A percentile compares a stretch with the other conserved stretches of the same genome.
Conservation (phyloP, 2,888 invertebrate species). For the Drosophila cognata region DNA sequence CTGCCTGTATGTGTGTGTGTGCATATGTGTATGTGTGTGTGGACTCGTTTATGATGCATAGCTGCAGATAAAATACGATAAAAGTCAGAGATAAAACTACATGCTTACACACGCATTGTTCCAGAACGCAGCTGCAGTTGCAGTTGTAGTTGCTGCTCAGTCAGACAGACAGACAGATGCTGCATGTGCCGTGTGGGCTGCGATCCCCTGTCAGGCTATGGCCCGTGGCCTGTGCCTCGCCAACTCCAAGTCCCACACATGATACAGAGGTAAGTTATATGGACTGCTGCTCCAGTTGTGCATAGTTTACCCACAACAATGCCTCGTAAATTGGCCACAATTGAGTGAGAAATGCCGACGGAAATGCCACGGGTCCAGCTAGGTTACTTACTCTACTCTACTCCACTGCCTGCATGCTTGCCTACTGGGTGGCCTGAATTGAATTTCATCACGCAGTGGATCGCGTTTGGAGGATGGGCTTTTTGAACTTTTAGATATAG, state of each 20-base stretch:
- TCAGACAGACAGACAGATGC: slow-evolving; percentile 28
- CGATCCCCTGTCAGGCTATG: slow-evolving; percentile 63
- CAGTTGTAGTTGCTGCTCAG: background rate
- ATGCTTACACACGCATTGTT: slow-evolving; percentile 46
- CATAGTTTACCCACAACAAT: slow-evolving; percentile 41
- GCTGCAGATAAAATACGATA: slow-evolving; percentile 70
- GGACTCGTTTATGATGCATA: slow-evolving; percentile 75
- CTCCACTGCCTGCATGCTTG: background rate
- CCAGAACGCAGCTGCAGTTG: slow-evolving; percentile 24
- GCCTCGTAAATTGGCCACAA: slow-evolving; percentile 75
- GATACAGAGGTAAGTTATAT: slow-evolving; percentile 57
- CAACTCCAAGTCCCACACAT: slow-evolving; percentile 64
- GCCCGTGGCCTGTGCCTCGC: slow-evolving; percentile 22
- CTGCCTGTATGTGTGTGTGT: background rate
- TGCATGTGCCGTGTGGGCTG: slow-evolving; percentile 55
- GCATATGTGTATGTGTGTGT: slow-evolving; percentile 26
- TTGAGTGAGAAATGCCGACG: slow-evolving; percentile 68
- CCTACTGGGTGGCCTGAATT: slow-evolving; percentile 18
- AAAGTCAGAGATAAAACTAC: slow-evolving; percentile 57
- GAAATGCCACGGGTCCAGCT: slow-evolving; percentile 16
- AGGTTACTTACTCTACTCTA: slow-evolving; percentile 3
- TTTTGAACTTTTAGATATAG: background rate
- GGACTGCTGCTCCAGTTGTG: slow-evolving; percentile 27
- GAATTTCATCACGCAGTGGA: slow-evolving; percentile 17
- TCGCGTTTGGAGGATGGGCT: background rate